These are phyloP conservation scores for Leptopilina myrica DNA, from an alignment of 2,888 invertebrate species.

Conservation along the genomic window DNA sequence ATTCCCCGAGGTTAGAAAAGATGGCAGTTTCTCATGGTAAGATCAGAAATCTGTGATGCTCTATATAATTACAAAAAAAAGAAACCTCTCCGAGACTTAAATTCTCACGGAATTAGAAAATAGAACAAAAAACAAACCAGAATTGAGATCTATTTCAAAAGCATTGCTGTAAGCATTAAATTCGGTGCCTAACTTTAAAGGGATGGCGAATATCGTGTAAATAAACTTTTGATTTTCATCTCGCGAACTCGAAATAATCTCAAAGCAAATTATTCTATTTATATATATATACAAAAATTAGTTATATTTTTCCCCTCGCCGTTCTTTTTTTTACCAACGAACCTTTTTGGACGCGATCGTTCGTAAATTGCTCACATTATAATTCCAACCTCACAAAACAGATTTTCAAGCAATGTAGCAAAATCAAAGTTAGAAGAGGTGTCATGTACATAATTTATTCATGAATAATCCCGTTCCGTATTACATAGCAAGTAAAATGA, in stretches of 20 bases:
- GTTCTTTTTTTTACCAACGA: too few relatives aligned
- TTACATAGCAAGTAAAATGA: conserved; percentile 29
- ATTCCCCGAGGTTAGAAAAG: conserved; percentile 47
- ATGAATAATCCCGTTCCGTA: conserved; percentile 42
- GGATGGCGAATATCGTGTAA: conserved; percentile 25
- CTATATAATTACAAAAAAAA: conserved; percentile 29
- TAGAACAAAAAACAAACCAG: background rate
- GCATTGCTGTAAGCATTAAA: background rate
- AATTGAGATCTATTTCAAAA: background rate
- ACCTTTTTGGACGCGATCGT: background rate
- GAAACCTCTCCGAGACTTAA: conserved; percentile 22
- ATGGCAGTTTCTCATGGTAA: conserved; percentile 39
- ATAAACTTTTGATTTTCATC: conserved; percentile 12
- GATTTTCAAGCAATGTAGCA: background rate
- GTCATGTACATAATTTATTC: conserved; percentile 34
- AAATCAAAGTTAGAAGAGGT: conserved; percentile 17
- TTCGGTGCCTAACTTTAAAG: conserved; percentile 28
- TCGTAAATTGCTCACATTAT: conserved; percentile 13
- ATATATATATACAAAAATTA: too few relatives aligned
- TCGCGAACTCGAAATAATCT: too few relatives aligned
- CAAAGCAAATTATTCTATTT: too few relatives aligned
- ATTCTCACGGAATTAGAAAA: background rate
- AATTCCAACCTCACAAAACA: background rate
- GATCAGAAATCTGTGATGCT: conserved; percentile 46
- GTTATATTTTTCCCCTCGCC: too few relatives aligned